phyloP scores from a whole-genome alignment of 2,888 invertebrate genomes.

The Agrenia bidenticulata region DNA sequence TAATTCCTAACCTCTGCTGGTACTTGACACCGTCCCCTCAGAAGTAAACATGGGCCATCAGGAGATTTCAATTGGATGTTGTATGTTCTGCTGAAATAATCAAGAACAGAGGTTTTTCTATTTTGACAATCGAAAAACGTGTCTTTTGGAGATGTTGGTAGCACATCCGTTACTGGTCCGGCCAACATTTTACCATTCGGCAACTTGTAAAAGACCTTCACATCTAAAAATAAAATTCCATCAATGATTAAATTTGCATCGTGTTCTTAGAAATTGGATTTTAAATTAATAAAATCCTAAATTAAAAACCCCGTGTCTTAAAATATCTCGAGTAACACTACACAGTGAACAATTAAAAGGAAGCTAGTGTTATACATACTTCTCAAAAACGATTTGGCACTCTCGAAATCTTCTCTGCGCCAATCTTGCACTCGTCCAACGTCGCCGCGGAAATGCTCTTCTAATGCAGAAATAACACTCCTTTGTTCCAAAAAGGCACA shows the following conservation, averaged over 20 bases:
- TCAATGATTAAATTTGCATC: too few species aligned
- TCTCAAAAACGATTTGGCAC: conserved; percentile 1
- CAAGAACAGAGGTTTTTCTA: conserved; percentile 15
- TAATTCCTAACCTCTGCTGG: conserved; percentile 31
- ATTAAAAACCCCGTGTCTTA: too few species aligned
- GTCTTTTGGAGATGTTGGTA: not conserved
- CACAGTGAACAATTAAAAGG: too few species aligned
- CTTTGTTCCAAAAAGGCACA: conserved; percentile 19
- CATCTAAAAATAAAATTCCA: conserved; percentile 8
- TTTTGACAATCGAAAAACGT: conserved; percentile 17
- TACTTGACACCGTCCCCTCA: conserved; percentile 18
- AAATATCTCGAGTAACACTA: too few species aligned
- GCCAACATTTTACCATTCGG: not conserved
- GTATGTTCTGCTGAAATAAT: conserved; percentile 24
- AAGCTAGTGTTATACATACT: conserved; percentile 20
- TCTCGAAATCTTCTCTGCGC: not conserved
- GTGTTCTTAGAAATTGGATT: too few species aligned
- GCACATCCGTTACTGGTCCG: conserved; percentile 6
- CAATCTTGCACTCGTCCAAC: not conserved
- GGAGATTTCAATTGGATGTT: conserved; percentile 9
- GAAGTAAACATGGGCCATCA: conserved; percentile 20
- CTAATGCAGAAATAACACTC: conserved; percentile 14
- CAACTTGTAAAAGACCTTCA: conserved; percentile 20
- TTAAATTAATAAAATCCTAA: too few species aligned
- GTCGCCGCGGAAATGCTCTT: not conserved